phyloP scores from a whole-genome alignment of 2,888 invertebrate genomes.

The Dinocampus coccinellae region DNA sequence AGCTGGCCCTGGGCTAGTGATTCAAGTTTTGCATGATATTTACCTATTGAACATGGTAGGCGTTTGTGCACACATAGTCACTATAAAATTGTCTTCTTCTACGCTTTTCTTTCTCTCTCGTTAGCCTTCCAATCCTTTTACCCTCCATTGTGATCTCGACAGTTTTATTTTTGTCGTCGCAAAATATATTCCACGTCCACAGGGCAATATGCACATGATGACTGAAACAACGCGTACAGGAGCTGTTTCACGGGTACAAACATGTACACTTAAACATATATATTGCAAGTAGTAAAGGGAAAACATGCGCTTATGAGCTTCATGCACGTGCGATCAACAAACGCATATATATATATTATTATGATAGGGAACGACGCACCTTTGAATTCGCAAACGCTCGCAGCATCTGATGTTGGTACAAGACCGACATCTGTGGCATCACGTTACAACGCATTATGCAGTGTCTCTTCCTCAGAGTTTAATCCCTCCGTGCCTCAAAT shows the following conservation, averaged over 20 bases:
- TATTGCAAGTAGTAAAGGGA: not conserved
- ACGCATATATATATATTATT: not conserved
- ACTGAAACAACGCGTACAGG: conserved; percentile 39
- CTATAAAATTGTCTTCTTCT: not conserved
- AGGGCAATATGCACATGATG: conserved; percentile 37
- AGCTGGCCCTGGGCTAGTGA: conserved; percentile 45
- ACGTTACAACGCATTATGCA: conserved; percentile 51
- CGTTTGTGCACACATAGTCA: conserved; percentile 43
- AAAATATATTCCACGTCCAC: conserved; percentile 4
- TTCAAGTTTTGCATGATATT: conserved; percentile 45
- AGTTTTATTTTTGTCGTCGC: conserved; percentile 22
- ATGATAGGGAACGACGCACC: conserved; percentile 22
- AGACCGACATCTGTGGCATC: conserved; percentile 59
- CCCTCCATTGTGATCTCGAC: not conserved
- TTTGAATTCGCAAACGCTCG: conserved; percentile 55
- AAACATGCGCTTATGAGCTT: not conserved
- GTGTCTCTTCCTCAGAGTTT: conserved; percentile 20
- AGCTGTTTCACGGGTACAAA: conserved; percentile 44
- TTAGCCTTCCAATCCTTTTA: not conserved
- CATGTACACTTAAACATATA: conserved; percentile 12
- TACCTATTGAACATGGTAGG: conserved; percentile 42
- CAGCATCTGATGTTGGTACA: conserved; percentile 60
- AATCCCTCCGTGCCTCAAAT: conserved; percentile 16
- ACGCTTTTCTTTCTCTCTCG: conserved; percentile 16
- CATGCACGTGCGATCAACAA: conserved; percentile 8